These are phyloP conservation scores for Tetropium fuscum DNA, from an alignment of 2,888 invertebrate genomes.

Conservation along the genomic window DNA sequence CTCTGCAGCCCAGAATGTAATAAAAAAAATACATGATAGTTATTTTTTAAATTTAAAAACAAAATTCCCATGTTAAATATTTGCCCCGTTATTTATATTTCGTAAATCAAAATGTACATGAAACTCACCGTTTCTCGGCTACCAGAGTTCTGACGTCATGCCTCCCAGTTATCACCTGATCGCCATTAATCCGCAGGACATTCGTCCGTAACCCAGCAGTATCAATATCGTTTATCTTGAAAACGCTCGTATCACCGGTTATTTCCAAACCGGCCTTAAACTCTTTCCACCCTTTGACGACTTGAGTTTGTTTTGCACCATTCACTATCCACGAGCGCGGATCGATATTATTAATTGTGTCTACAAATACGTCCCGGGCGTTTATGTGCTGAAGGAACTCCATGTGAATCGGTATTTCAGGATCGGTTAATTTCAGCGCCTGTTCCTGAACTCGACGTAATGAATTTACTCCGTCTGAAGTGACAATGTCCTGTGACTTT, in stretches of 20 bases:
- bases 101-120: background rate
- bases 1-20: too few relatives aligned
- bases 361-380: constrained; percentile 61
- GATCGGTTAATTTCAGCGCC: constrained; percentile 57
- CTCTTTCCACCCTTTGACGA: constrained; percentile 67
- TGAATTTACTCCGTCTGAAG: constrained; percentile 49
- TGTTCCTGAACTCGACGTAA: constrained; percentile 56
- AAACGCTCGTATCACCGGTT: constrained; percentile 62
- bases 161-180: constrained; percentile 66
- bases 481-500: constrained; percentile 57
- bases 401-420: constrained; percentile 59
- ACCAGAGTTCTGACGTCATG: constrained; percentile 61
- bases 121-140: constrained; percentile 45
- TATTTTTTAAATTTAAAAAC: too few relatives aligned
- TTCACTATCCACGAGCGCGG: constrained; percentile 63
- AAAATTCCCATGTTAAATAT: too few relatives aligned
- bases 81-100: too few relatives aligned
- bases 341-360: constrained; percentile 66
- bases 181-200: constrained; percentile 62
- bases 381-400: constrained; percentile 59
- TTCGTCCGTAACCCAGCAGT: constrained; percentile 62
- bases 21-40: too few relatives aligned
- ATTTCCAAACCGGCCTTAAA: constrained; percentile 65
- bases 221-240: constrained; percentile 66
- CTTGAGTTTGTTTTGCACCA: constrained; percentile 61